Base-by-base conservation (phyloP, 2,888 invertebrate species). In the Teleiodes luculella region DNA sequence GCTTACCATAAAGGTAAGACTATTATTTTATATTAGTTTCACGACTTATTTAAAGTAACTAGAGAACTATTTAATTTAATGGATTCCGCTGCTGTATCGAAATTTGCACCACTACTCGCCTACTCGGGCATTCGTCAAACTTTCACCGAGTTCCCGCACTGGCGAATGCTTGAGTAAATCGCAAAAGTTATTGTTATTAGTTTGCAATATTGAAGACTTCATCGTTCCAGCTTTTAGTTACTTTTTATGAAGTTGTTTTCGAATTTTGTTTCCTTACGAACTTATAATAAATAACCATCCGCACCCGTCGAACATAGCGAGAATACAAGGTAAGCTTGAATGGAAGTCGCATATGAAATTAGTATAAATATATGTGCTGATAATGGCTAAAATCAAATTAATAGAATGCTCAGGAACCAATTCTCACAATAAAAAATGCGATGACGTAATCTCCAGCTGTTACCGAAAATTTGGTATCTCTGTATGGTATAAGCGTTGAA, bases 171-270 rank as follows among this genome's bases (percentile, higher is more conserved):
- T 56, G 59, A 68, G 68, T 69, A 70, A 72, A 73, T 71, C 64
- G 62, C 67, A 67, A 10, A 49, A 49, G 48, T 49, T 49, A 73
- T 68, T 72, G 70, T 73, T 73, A 68, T 70, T 71, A 68, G 68
- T 73, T 74, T 57, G 67, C 67, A 60, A 61, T 71, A 31, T 30
- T 16, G 20, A 45, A 43, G 7, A 33, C 30, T 43, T 52, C 24
- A 52, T 35, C 18, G 8, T 13, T 50, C 37, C 30, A 35, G 13
- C 35, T n/a, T 11, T n/a, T 4, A 13, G 1, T 7, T 20, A 13
- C 14, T 11, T 3, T 28, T 28, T 24, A 20, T 43, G 6, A 28
- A 43, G 20, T 28, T 37, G 16, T 37, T 37, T 1, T 10, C 18
- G 3, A n/a, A n/a, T 18, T 1, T 18, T 4, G 6, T 16, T 39